Base-by-base conservation (phyloP, 30 jellyfish, hydroid and myxozoan species). In the Hydractinia symbiolongicarpus region DNA sequence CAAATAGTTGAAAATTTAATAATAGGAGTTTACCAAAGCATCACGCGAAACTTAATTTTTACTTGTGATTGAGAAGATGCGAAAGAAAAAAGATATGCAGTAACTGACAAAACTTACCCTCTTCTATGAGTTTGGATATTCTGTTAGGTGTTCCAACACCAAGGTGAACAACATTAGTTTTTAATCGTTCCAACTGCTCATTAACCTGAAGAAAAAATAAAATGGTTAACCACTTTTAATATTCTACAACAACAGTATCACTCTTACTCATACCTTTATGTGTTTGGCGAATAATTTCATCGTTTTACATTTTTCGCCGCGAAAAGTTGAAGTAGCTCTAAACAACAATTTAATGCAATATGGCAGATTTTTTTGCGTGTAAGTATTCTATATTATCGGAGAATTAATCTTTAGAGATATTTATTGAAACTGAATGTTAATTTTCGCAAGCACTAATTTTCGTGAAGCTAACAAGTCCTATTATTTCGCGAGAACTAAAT, bases 141-240 rank as follows among this genome's bases (percentile, higher is more conserved):
- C 96, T 54, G 79, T 89, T 89, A 54, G 96, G 96, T 8, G 96
- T 89, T 0, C 96, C 96, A 62, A 84, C 83, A 53, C 90, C 94
- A 61, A 89, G 53, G 73, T 83, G 96, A 55, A 89, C 79, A n/a
- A 73, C 66, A 73, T 85, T 64, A 9, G 44, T 89, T 20, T 81
- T 54, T 55, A 89, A 66, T 77, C 61, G 76, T 14, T 54, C 80
- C 49, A 67, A 72, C 56, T 89, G 96, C 7, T 89, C 96, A 54
- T 80, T 84, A 14, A 89, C 54, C 96, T 89, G 30, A 5, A 62
- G 52, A 6, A n/a, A 16, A 86, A 66, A 44, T 4, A 11, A 50
- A 60, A 67, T 61, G 9, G 51, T 8, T 55, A 56, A 20, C 9
- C 44, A 30, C 44, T 30, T 30, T 30, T 30, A 30, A 1, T 30